Evolutionary conservation across 2,888 invertebrate genomes (phyloP).

Genomic region (Ochlodes sylvanus): DNA sequence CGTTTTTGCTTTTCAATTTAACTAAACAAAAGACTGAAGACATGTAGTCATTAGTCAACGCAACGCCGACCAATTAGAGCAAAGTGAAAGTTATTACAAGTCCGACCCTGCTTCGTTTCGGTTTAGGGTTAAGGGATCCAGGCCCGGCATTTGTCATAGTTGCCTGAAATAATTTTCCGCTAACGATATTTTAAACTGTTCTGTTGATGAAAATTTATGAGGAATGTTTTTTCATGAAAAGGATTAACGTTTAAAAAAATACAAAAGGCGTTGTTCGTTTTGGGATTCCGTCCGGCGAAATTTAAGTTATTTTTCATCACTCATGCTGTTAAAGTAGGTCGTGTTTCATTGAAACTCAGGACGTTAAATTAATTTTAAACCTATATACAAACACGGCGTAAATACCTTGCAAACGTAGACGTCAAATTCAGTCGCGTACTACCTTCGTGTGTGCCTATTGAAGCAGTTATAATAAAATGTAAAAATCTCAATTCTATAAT

Average conservation of each 20-base stretch:
- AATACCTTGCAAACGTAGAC: too few species aligned
- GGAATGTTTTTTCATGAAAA: neutral
- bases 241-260: constrained; percentile 1
- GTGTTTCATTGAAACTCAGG: neutral
- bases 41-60: constrained; percentile 47
- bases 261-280: neutral
- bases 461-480: too few species aligned
- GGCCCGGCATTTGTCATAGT: constrained; percentile 32
- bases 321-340: neutral
- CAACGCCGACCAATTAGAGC: constrained; percentile 57
- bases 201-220: constrained; percentile 25
- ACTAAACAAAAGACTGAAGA: neutral
- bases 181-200: constrained; percentile 26
- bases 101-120: constrained; percentile 45
- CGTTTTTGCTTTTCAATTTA: neutral
- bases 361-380: too few species aligned
- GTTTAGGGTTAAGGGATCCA: constrained; percentile 22
- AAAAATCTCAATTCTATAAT: too few species aligned
- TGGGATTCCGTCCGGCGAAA: neutral
- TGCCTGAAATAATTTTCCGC: constrained; percentile 28
- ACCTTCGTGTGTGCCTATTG: too few species aligned
- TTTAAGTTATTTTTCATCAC: neutral
- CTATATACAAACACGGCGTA: too few species aligned
- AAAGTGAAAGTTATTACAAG: constrained; percentile 60
- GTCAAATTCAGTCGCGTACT: too few species aligned